Percentiles rank a stretch among this genome's conserved stretches.
These are phyloP conservation scores for Gymnocephalus cernua DNA, from an alignment of 2,113 vertebrate species.

Conservation along the genomic window DNA sequence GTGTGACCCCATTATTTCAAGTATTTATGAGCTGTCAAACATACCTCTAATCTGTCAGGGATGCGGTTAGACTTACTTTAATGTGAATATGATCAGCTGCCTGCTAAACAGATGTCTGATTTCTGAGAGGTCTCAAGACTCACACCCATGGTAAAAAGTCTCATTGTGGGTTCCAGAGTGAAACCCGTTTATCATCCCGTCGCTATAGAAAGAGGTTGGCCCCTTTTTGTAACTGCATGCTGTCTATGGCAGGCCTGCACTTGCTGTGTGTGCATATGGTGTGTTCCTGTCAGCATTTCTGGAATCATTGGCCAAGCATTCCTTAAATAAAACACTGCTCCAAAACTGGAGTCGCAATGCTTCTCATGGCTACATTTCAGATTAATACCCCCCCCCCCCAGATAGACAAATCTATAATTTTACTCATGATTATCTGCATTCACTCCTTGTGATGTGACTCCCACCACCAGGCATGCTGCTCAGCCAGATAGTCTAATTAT, in stretches of 20 bases:
- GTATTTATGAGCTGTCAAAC: conserved; percentile 29
- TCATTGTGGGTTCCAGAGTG: conserved; percentile 2
- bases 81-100: conserved; percentile 12
- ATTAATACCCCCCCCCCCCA: neutral
- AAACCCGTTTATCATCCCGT: conserved; percentile 21
- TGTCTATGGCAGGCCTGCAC: conserved; percentile 58
- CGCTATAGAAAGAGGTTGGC: conserved; percentile 23
- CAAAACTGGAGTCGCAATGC: conserved; percentile 9
- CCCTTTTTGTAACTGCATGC: conserved; percentile 50
- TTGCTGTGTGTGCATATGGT: conserved; percentile 70
- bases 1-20: conserved; percentile 8
- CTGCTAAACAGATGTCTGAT: conserved; percentile 11
- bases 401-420: conserved; percentile 30
- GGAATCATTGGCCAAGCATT: conserved; percentile 53
- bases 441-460: conserved; percentile 4
- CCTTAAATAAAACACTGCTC: conserved; percentile 17
- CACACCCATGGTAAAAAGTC: conserved; percentile 18
- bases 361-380: conserved; percentile 11
- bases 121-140: neutral
- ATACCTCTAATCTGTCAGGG: conserved; percentile 16
- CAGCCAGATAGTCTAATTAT: conserved; percentile 24
- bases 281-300: conserved; percentile 65
- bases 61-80: neutral
- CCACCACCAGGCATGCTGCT: conserved; percentile 1
- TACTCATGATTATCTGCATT: conserved; percentile 26